Evolutionary conservation across 2,113 vertebrate species (phyloP), one percentile per base, ranked within the genome.

Genomic region (Delphinapterus leucas): DNA sequence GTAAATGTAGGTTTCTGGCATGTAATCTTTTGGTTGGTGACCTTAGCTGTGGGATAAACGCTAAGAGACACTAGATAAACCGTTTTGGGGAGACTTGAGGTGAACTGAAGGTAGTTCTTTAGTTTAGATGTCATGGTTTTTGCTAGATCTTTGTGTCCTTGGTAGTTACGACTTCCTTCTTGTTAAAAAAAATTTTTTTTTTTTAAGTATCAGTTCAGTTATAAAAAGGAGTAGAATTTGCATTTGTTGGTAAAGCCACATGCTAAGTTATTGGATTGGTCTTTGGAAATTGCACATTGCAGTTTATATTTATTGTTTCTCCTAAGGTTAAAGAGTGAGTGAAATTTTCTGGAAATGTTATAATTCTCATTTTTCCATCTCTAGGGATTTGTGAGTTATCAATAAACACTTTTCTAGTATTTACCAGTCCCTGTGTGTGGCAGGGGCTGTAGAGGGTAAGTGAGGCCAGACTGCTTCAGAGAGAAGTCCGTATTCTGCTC

Each of bases 261-360:
- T 90, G 20, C 33, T 70, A 61, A 95, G 12, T 92, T 92, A 58
- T 38, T 94, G 33, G 58, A 55, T 89, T 88, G 2, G 53, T 85
- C 31, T 94, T 92, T 90, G 73, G 44, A 83, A 94, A 65, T 85
- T 60, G 63, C 8, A 65, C 25, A 23, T 91, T 93, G 53, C 38
- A 18, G 65, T 76, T 85, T 92, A 61, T 88, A 23, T 84, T 95
- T 87, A 47, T 90, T 94, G n/a, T 67, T 82, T 76, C 71, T 14
- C 18, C 80, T 79, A 61, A 90, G n/a, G 38, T 84, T 79, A 73
- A 90, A 36, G 23, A 90, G 44, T 87, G 31, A 12, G 11, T 82
- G 44, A 84, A 87, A 58, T 67, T 67, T 90, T 96, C 74, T 89
- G 17, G 49, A 18, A 92, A 10, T 85, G 28, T 90, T 60, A 4